Conservation (phyloP, 2,797 vertebrate species). For the Notolabrus celidotus region DNA sequence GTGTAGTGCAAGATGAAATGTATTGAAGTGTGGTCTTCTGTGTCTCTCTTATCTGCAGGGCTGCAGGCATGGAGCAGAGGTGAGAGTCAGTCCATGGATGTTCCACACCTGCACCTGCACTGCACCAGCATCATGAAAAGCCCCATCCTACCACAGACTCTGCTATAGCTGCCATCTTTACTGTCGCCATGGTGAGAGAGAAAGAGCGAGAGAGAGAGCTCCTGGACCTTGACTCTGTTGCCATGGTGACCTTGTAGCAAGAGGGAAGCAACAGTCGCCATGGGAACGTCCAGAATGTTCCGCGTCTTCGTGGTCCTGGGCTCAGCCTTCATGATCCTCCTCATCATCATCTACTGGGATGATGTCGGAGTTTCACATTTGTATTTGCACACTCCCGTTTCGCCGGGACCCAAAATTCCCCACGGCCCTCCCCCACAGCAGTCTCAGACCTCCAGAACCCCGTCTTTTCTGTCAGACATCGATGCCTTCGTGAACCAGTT, state of each 20-base stretch:
- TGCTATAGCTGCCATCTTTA: constrained; percentile 40
- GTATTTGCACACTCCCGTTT: constrained; percentile 90
- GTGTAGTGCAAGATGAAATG: too few species aligned
- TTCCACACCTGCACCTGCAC: constrained; percentile 45
- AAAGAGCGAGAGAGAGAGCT: constrained; percentile 34
- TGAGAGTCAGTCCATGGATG: constrained; percentile 53
- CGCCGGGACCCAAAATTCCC: constrained; percentile 83
- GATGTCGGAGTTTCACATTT: constrained; percentile 91
- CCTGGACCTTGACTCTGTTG: constrained; percentile 71
- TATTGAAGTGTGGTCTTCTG: too few species aligned
- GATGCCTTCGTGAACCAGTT: constrained; percentile 92
- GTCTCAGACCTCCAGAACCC: constrained; percentile 57
- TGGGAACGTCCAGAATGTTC: constrained; percentile 93
- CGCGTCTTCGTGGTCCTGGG: constrained; percentile 92
- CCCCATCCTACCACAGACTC: constrained; percentile 31
- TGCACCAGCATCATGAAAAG: constrained; percentile 57
- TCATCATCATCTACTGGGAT: constrained; percentile 98
- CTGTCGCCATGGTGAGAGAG: constrained; percentile 51
- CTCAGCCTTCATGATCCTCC: constrained; percentile 93
- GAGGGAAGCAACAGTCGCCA: constrained; percentile 80
- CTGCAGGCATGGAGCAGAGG: constrained; percentile 73
- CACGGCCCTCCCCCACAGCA: constrained; percentile 69
- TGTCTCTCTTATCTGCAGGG: constrained; percentile 15
- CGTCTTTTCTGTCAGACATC: constrained; percentile 85
- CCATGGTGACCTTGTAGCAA: constrained; percentile 78